Base-by-base conservation (phyloP, 2,888 invertebrate genomes). In the Blastobasis lacticolella region DNA sequence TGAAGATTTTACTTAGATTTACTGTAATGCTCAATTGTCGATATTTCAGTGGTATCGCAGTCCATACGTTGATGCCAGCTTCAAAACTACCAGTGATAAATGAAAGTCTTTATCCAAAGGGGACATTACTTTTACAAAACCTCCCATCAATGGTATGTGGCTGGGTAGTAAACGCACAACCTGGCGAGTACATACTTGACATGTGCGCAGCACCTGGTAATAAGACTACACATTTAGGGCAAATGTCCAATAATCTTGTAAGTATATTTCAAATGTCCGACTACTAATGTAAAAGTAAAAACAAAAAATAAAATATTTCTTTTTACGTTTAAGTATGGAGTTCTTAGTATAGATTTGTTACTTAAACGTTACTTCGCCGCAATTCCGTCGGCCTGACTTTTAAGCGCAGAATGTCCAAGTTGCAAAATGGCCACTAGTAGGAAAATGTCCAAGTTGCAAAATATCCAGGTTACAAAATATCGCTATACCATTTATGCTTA, bases 181-280 rank as follows among this genome's bases (percentile, higher is more conserved):
- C 92, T 1, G 90, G 91, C 51, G 93, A 94, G 63, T 74, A 74
- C 23, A 90, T 98, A 38, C 78, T 99, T 43, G 98, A 99, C 76
- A 95, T 96, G 91, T 99, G 98, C 87, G 96, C 98, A 5, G 94
- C 98, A 4, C 99, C 98, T 4, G 98, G 98, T 49, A 97, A 96
- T 83, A 97, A 97, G 88, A 96, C 97, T 0, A 93, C 95, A 4
- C 97, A 97, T 72, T 90, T 98, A 57, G 95, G 95, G 44, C 93
- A 94, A 67, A 85, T 95, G 57, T 94, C 97, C 83, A 73, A 90
- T 50, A 92, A 96, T 76, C 75, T 91, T 75, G 95, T 94, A 73
- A 67, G 72, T 75, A 58, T 38, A 46, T 38, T 41, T 49, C 5
- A 9, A 42, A 40, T 40, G 1, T 4, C 6, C 9, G 9, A 2